These are phyloP conservation scores for Mnemiopsis leidyi DNA, from an alignment of 37 sponge, comb jelly and placozoan species.

Conservation along the genomic window DNA sequence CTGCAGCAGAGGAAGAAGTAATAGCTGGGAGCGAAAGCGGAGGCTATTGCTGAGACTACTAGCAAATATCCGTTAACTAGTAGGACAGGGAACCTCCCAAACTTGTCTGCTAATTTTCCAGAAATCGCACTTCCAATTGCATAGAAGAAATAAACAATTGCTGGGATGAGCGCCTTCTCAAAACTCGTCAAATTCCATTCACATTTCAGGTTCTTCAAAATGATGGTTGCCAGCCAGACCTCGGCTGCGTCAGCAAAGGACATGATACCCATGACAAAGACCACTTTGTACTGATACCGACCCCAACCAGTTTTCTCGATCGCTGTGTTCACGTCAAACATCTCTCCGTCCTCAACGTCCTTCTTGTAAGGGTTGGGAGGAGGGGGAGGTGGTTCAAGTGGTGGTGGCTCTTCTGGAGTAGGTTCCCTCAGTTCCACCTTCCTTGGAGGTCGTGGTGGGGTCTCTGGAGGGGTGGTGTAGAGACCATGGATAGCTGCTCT, in stretches of 20 bases:
- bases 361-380: neutral
- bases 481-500: neutral
- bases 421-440: neutral
- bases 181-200: slow-evolving; percentile 35
- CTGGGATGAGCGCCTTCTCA: slow-evolving; percentile 33
- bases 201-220: slow-evolving; percentile 21
- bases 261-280: slow-evolving; percentile 62
- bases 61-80: slow-evolving; percentile 7
- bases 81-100: neutral
- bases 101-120: slow-evolving; percentile 32
- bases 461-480: neutral
- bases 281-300: neutral
- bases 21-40: slow-evolving; percentile 26
- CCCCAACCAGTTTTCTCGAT: slow-evolving; percentile 44
- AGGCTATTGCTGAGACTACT: slow-evolving; percentile 21
- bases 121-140: slow-evolving; percentile 2
- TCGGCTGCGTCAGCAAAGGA: slow-evolving; percentile 48
- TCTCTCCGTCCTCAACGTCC: neutral
- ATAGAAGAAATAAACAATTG: slow-evolving; percentile 44
- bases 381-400: neutral
- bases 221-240: slow-evolving; percentile 34
- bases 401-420: neutral
- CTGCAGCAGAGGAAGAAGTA: slow-evolving; percentile 18
- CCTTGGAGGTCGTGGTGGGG: neutral
- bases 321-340: slow-evolving; percentile 24